These are phyloP conservation scores for Listronotus bonariensis DNA, from an alignment of 1,140 invertebrate species.

Conservation along the genomic window DNA sequence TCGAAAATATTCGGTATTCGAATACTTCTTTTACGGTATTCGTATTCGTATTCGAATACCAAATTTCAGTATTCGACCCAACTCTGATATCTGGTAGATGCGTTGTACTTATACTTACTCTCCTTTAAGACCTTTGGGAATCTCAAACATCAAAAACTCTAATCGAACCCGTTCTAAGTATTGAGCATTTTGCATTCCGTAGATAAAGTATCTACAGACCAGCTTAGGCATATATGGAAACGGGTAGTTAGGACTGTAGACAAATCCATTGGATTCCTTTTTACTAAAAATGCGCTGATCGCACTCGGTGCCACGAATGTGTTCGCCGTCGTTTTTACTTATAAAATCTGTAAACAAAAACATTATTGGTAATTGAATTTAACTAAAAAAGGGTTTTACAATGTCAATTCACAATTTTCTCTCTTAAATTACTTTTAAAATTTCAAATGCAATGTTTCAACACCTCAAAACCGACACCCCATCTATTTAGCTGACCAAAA, in stretches of 20 bases:
- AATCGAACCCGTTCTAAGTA: conserved; percentile 91
- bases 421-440: too few species aligned
- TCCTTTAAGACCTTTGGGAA: conserved; percentile 77
- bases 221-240: conserved; percentile 92
- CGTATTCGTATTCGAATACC: too few species aligned
- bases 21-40: too few species aligned
- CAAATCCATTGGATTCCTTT: conserved; percentile 86
- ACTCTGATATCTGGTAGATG: too few species aligned
- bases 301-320: conserved; percentile 94
- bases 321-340: conserved; percentile 86
- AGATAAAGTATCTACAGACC: conserved; percentile 96
- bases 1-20: too few species aligned
- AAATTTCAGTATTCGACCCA: too few species aligned
- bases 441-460: too few species aligned
- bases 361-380: too few species aligned
- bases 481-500: too few species aligned
- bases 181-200: conserved; percentile 94
- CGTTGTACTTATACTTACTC: conserved; percentile 61
- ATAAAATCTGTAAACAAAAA: conserved; percentile 81
- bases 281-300: conserved; percentile 95
- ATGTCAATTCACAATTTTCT: too few species aligned
- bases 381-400: too few species aligned
- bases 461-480: too few species aligned
- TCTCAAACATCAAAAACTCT: conserved; percentile 86
- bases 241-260: conserved; percentile 95